These are phyloP conservation scores for Achroia grisella DNA, from an alignment of 1,140 invertebrate genomes.

Conservation along the genomic window DNA sequence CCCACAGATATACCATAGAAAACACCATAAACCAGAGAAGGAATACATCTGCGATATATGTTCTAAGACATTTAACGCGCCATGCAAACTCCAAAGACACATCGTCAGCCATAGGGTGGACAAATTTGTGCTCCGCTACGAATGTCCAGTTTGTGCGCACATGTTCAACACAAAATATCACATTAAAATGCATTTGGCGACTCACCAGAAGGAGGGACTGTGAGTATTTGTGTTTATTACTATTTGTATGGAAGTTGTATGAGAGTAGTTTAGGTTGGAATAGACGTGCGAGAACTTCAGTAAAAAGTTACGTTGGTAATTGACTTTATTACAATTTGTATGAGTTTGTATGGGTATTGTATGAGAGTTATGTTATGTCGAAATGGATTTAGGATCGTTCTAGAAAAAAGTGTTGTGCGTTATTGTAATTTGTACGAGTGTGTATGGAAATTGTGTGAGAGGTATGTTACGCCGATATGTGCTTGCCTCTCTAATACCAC, in stretches of 20 bases:
- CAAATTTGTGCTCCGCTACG: conserved; percentile 38
- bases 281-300: too few species aligned
- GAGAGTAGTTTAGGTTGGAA: neutral
- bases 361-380: too few species aligned
- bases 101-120: conserved; percentile 33
- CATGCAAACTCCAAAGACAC: conserved; percentile 45
- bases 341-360: too few species aligned
- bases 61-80: conserved; percentile 40
- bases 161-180: conserved; percentile 61
- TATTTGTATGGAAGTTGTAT: neutral
- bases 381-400: too few species aligned
- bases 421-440: neutral
- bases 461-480: too few species aligned
- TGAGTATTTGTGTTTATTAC: too few species aligned
- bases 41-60: conserved; percentile 46
- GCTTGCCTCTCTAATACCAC: neutral
- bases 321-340: too few species aligned
- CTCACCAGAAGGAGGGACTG: conserved; percentile 41
- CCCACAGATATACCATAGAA: conserved; percentile 45
- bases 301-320: too few species aligned
- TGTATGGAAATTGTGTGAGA: neutral
- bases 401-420: conserved; percentile 34
- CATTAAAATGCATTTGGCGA: conserved; percentile 47
- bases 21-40: conserved; percentile 34
- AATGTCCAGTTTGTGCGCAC: conserved; percentile 60